A percentile compares a stretch with the other conserved stretches of the same genome.
Conservation (phyloP, 2,888 invertebrate species). For the Augochlorella aurata region DNA sequence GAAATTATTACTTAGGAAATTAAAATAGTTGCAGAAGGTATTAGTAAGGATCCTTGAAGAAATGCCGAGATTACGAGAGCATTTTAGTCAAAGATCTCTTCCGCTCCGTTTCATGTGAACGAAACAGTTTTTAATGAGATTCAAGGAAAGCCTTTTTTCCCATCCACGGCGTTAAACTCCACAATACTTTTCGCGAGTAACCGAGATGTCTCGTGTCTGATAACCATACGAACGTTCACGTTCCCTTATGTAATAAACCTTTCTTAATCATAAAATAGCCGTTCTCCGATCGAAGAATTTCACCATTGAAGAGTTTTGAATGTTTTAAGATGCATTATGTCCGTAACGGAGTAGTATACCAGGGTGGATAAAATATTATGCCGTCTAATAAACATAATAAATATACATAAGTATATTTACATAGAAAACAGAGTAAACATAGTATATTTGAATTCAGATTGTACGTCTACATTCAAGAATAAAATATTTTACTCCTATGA, state of each 20-base stretch:
- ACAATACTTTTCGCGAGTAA: constrained; percentile 57
- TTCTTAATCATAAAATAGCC: constrained; percentile 49
- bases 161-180: constrained; percentile 51
- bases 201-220: constrained; percentile 60
- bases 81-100: constrained; percentile 58
- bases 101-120: constrained; percentile 59
- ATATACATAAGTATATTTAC: no score
- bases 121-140: constrained; percentile 67
- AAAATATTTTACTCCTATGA: no score
- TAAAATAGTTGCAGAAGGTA: neutral
- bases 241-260: constrained; percentile 49
- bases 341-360: neutral
- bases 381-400: neutral
- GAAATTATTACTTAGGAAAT: neutral
- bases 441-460: no score
- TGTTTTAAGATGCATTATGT: neutral
- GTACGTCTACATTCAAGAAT: no score
- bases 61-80: constrained; percentile 22
- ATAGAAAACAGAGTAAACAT: no score
- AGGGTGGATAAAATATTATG: neutral
- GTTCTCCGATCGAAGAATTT: constrained; percentile 34
- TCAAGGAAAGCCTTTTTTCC: constrained; percentile 63
- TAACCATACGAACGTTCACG: constrained; percentile 42
- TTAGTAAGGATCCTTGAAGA: neutral
- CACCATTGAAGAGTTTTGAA: constrained; percentile 4